Percentiles rank a stretch among this genome's conserved stretches.
phyloP scores from a whole-genome alignment of 2,797 vertebrate genomes.

The Mormyrops attenuatus region DNA sequence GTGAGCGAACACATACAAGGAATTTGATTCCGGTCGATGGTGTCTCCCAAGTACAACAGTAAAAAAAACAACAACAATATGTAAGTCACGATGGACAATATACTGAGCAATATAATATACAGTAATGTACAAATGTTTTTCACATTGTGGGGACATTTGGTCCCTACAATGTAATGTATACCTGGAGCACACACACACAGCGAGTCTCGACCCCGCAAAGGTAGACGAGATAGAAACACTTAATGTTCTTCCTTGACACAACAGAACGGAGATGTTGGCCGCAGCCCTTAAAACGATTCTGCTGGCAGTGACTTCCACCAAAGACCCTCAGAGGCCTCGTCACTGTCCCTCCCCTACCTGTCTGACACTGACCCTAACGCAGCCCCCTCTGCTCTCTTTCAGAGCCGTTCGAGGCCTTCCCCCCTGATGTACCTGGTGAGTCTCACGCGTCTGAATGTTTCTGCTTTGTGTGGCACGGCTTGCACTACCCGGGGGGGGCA shows the following conservation, averaged over 20 bases:
- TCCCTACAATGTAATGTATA: background rate
- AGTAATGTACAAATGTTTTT: too few species aligned
- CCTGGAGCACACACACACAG: background rate
- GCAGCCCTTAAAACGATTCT: constrained; percentile 37
- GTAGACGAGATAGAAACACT: constrained; percentile 25
- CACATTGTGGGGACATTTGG: background rate
- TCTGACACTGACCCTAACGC: background rate
- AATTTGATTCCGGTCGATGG: too few species aligned
- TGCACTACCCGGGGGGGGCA: background rate
- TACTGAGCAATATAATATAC: too few species aligned
- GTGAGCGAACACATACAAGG: too few species aligned
- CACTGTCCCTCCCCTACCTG: background rate
- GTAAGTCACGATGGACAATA: too few species aligned
- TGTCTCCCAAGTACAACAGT: too few species aligned
- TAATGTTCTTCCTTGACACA: constrained; percentile 45
- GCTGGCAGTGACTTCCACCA: constrained; percentile 2
- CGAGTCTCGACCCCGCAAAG: constrained; percentile 25
- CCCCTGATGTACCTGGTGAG: constrained; percentile 78
- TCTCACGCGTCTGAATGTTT: constrained; percentile 45
- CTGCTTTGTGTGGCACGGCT: constrained; percentile 56
- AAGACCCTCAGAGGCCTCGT: constrained; percentile 23
- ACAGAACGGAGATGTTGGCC: constrained; percentile 13
- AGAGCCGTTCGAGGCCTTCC: constrained; percentile 88
- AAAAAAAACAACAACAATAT: too few species aligned
- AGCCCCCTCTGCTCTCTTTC: constrained; percentile 29